Evolutionary conservation across 2,113 vertebrate species (phyloP).

Genomic region (Thryonomys swinderianus): DNA sequence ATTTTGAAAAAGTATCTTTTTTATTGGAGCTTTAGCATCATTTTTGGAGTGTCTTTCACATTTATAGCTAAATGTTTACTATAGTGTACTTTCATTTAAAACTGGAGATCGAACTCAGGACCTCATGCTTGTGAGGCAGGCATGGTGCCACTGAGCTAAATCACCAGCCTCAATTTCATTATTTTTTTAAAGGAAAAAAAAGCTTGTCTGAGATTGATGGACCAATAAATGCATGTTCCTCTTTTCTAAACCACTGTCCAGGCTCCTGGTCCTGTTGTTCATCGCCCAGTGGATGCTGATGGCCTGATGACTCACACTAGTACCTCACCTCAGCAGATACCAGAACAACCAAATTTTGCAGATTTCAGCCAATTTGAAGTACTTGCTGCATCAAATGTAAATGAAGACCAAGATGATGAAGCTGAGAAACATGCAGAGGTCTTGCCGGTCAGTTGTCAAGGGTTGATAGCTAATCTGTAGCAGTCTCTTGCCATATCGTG

Average conservation of each 20-base stretch:
- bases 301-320: slow-evolving; percentile 89
- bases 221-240: neutral
- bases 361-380: slow-evolving; percentile 99
- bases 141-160: too few species aligned
- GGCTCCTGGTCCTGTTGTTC: slow-evolving; percentile 91
- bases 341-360: slow-evolving; percentile 99
- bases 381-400: slow-evolving; percentile 90
- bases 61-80: neutral
- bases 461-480: neutral
- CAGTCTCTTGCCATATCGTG: neutral
- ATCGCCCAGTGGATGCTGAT: slow-evolving; percentile 92
- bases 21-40: neutral
- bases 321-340: slow-evolving; percentile 98
- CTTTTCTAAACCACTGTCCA: slow-evolving; percentile 67
- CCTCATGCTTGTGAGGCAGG: too few species aligned
- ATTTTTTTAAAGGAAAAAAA: slow-evolving; percentile 25
- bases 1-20: slow-evolving; percentile 8
- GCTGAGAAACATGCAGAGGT: slow-evolving; percentile 91
- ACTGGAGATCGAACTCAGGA: too few species aligned
- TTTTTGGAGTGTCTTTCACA: neutral
- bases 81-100: neutral
- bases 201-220: neutral
- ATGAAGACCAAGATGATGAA: slow-evolving; percentile 93
- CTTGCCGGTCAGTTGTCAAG: slow-evolving; percentile 87
- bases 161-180: neutral